Evolutionary conservation across 2,113 vertebrate genomes (phyloP).

Genomic region (Azemiops feae): DNA sequence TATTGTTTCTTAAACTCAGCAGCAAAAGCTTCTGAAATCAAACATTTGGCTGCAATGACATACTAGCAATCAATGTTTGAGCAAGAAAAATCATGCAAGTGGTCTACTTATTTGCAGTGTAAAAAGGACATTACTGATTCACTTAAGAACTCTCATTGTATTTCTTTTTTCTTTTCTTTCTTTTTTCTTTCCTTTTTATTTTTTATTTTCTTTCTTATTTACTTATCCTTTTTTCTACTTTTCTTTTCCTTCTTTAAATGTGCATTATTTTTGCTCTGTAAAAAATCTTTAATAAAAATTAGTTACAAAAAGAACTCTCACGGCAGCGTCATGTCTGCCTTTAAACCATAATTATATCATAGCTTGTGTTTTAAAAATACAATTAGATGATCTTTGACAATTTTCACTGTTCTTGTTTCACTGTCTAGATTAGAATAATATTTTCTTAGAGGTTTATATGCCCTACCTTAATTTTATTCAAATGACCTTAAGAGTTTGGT

Average conservation of each 20-base stretch:
- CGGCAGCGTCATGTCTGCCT: neutral
- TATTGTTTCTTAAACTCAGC: neutral
- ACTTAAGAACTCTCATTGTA: neutral
- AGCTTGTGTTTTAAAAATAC: neutral
- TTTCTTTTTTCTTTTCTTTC: neutral
- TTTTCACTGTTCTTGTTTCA: neutral
- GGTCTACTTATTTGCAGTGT: neutral
- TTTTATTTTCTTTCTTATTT: neutral
- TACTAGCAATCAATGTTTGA: neutral
- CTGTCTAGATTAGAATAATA: neutral
- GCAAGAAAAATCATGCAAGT: neutral
- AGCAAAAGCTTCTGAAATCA: neutral
- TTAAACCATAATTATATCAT: neutral
- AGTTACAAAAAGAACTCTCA: neutral
- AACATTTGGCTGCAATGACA: neutral
- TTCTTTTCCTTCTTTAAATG: neutral
- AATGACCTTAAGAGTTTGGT: neutral
- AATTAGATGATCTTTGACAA: neutral
- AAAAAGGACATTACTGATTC: neutral
- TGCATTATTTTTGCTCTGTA: neutral
- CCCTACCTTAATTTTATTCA: neutral
- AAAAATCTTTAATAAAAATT: neutral
- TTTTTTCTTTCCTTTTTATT: no score
- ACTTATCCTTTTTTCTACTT: neutral
- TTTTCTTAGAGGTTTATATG: neutral